These are phyloP conservation scores for Ochropleura plecta DNA, from an alignment of 2,888 invertebrate species.

Conservation along the genomic window DNA sequence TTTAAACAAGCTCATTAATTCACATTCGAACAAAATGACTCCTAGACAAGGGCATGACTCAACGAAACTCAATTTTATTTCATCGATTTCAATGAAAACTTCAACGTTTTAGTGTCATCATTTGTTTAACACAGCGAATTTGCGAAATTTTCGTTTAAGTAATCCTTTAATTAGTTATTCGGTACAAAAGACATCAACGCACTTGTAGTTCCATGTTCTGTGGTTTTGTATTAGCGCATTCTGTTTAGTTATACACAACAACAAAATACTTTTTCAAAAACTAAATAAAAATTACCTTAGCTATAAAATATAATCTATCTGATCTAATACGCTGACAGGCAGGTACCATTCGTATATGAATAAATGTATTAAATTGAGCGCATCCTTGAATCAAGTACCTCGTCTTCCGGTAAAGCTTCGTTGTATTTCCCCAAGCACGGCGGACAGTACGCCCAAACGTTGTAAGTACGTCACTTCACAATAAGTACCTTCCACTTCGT, in stretches of 20 bases:
- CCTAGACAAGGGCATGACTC: conserved; percentile 76
- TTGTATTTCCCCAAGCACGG: conserved; percentile 25
- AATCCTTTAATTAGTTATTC: conserved; percentile 28
- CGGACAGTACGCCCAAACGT: conserved; percentile 1
- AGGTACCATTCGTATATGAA: conserved; percentile 29
- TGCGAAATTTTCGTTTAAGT: conserved; percentile 11
- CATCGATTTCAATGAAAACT: conserved; percentile 59
- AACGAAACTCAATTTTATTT: conserved; percentile 61
- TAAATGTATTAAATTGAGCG: conserved; percentile 44
- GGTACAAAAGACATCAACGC: conserved; percentile 73
- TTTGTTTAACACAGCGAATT: conserved; percentile 23
- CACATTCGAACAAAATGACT: conserved; percentile 77
- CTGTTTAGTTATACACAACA: conserved; percentile 16
- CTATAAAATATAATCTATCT: conserved; percentile 23
- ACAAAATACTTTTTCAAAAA: conserved; percentile 29
- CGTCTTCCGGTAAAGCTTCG: conserved; percentile 45
- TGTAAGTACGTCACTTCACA: conserved; percentile 45
- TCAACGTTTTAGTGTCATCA: conserved; percentile 38
- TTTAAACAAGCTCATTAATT: conserved; percentile 85
- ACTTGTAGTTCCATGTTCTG: conserved; percentile 19
- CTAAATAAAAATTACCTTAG: conserved; percentile 27
- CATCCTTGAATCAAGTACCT: conserved; percentile 55
- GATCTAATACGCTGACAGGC: conserved; percentile 25
- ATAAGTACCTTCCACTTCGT: conserved; percentile 60
- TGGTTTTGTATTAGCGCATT: background rate